Evolutionary conservation across 2,113 vertebrate species (phyloP), one percentile per base, ranked within the genome.

Genomic region (Rallus limicola): DNA sequence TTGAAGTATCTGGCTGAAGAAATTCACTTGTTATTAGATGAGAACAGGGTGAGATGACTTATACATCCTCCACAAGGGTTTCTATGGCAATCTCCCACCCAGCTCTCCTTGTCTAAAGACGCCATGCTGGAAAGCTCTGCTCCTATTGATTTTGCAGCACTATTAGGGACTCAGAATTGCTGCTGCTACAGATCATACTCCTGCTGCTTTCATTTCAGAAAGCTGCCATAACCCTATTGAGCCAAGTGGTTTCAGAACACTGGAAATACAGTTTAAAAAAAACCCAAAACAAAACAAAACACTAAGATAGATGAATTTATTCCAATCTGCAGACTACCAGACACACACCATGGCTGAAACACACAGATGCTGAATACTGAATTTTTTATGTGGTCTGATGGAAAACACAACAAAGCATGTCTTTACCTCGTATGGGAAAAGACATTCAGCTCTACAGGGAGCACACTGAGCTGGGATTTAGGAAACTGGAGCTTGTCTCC

Each of bases 51-150:
- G 0, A 91, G 77, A 90, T 50, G 69, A 86, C 83, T 76, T 87
- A 71, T 19, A 62, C 86, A 82, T 78, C 72, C 56, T 86, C 70
- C 90, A 85, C 42, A 11, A 15, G 44, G 62, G 91, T 97, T 97
- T 92, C 95, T 95, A 95, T 96, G 92, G 97, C 78, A 97, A 98
- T 94, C 78, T 62, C 70, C 78, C 91, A 82, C 59, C 69, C 89
- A 91, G 69, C 59, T 93, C 82, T 52, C 88, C 52, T 9, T 12
- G 15, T 58, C 84, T 82, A 88, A 93, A 96, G 86, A 46, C 2
- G 29, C 70, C 83, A 42, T 11, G 71, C 76, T 52, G 88, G 80
- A 78, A 95, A 97, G 86, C 68, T 62, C 46, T 82, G 25, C 67
- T 94, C 63, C 84, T 88, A 71, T 23, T 64, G 82, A 97, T 91